Evolutionary conservation across 2,113 vertebrate species (phyloP).

Genomic region (Petrocephalus zakoni): DNA sequence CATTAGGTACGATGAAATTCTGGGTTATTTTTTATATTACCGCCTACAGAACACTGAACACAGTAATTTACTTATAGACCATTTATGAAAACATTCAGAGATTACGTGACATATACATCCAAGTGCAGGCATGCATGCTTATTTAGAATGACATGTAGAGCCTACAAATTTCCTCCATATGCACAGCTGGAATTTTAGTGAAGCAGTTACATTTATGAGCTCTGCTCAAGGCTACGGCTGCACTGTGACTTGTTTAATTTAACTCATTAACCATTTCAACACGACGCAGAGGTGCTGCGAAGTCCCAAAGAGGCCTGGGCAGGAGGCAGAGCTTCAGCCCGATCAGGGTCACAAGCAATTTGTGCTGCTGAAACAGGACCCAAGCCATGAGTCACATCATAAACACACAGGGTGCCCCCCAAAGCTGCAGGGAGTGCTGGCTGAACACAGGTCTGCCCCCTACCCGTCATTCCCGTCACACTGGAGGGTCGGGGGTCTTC

Average conservation of each 20-base stretch:
- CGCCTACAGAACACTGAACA: background rate
- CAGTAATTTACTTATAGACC: background rate
- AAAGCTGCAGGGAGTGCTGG: background rate
- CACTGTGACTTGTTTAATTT: background rate
- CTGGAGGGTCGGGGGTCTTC: background rate
- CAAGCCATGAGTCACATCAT: background rate
- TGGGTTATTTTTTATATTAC: background rate
- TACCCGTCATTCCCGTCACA: background rate
- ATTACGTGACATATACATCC: background rate
- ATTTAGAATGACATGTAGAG: background rate
- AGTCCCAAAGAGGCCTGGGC: background rate
- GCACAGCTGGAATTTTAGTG: background rate
- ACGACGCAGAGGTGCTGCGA: background rate
- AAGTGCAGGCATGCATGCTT: background rate
- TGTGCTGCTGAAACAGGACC: background rate
- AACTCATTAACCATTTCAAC: background rate
- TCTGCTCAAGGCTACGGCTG: background rate
- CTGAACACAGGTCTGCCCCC: background rate
- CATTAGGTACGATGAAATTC: background rate
- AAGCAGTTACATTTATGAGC: background rate
- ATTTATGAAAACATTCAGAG: constrained; percentile 3
- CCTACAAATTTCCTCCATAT: background rate
- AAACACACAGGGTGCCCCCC: background rate
- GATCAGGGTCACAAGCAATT: background rate
- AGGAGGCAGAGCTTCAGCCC: background rate